Percentiles rank a stretch among this genome's conserved stretches.
These are phyloP conservation scores for Corythucha ciliata DNA, from an alignment of 2,888 invertebrate species.

Conservation along the genomic window DNA sequence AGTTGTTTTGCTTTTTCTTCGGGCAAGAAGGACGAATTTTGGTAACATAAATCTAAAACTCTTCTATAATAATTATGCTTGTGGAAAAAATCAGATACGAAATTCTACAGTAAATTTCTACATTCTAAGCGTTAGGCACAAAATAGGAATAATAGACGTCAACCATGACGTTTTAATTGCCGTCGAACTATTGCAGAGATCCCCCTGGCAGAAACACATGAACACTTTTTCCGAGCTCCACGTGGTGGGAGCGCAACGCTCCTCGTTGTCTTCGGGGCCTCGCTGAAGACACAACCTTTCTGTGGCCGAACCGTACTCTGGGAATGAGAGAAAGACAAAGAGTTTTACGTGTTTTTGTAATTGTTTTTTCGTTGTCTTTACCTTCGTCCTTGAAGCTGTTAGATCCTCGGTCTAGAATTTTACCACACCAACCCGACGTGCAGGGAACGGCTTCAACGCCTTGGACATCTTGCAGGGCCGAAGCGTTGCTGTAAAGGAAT, in stretches of 20 bases:
- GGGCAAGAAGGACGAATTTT: no score
- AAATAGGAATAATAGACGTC: no score
- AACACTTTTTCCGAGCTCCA: constrained; percentile 73
- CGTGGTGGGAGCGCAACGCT: constrained; percentile 77
- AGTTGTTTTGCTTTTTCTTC: no score
- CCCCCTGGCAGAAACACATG: constrained; percentile 86
- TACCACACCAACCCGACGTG: constrained; percentile 87
- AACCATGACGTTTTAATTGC: no score
- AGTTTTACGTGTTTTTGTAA: background rate
- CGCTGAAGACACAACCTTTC: constrained; percentile 79
- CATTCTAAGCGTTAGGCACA: no score
- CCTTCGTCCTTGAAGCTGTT: constrained; percentile 63
- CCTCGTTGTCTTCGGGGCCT: constrained; percentile 79
- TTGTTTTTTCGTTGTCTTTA: constrained; percentile 39
- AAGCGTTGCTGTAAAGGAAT: constrained; percentile 62
- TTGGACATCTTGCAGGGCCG: constrained; percentile 57
- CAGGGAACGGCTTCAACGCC: constrained; percentile 72
- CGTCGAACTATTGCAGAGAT: constrained; percentile 63
- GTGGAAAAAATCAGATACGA: no score
- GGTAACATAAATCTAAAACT: no score
- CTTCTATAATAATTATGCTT: no score
- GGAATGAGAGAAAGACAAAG: constrained; percentile 1
- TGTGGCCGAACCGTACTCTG: constrained; percentile 50
- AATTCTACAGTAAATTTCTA: no score
- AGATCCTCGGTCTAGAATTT: constrained; percentile 69